Conservation (phyloP, 2,113 vertebrate species). For the Epinephelus lanceolatus region DNA sequence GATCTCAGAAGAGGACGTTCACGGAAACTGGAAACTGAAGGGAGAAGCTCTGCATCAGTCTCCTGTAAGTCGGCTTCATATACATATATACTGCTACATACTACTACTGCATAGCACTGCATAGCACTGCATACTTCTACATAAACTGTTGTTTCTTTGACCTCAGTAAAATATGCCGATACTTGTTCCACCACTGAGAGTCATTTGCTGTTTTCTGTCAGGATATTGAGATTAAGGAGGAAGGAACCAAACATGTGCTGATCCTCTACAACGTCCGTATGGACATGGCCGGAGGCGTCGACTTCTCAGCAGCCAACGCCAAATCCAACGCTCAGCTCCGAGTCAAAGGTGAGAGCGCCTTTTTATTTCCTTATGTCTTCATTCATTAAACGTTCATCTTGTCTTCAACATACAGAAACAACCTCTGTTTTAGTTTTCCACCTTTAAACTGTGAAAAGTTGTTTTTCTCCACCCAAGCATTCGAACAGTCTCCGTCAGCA, state of each 20-base stretch:
- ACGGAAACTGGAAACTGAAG: slow-evolving; percentile 95
- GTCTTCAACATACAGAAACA: too few species aligned
- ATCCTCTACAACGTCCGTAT: slow-evolving; percentile 93
- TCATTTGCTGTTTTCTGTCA: slow-evolving; percentile 60
- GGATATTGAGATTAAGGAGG: slow-evolving; percentile 98
- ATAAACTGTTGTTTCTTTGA: too few species aligned
- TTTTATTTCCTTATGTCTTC: neutral
- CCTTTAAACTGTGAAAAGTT: too few species aligned
- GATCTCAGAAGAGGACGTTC: slow-evolving; percentile 95
- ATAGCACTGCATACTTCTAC: neutral
- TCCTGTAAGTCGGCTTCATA: slow-evolving; percentile 83
- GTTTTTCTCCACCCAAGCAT: too few species aligned
- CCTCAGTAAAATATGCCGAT: too few species aligned
- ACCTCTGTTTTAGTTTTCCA: too few species aligned
- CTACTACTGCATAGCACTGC: too few species aligned
- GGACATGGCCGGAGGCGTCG: slow-evolving; percentile 93
- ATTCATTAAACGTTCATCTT: too few species aligned
- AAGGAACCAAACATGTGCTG: slow-evolving; percentile 92
- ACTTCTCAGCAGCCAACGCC: slow-evolving; percentile 96
- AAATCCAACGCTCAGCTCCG: slow-evolving; percentile 95
- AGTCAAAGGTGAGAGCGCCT: slow-evolving; percentile 89
- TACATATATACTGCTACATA: neutral
- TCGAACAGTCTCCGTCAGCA: too few species aligned
- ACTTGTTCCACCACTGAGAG: too few species aligned
- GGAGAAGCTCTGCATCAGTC: slow-evolving; percentile 92